Evolutionary conservation across 2,797 vertebrate species (phyloP).

Genomic region (Oryzias dopingdopingensis): DNA sequence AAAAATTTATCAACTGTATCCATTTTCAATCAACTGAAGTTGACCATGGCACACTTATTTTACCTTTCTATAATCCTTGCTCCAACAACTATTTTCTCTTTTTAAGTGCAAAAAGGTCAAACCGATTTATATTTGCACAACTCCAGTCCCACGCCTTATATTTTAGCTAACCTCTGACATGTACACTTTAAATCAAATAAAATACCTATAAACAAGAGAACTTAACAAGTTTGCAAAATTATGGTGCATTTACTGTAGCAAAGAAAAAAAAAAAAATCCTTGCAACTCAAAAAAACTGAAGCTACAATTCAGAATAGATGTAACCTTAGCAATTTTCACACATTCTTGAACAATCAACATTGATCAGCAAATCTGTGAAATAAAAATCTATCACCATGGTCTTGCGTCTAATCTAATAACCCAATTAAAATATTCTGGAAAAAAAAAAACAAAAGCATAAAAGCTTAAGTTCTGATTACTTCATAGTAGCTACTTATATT

Average conservation of each 20-base stretch:
- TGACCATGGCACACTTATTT: neutral
- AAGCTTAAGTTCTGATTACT: conserved; percentile 1
- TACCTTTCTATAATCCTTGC: too few species aligned
- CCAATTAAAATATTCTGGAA: neutral
- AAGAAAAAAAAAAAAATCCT: neutral
- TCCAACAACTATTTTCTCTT: neutral
- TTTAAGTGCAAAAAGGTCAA: conserved; percentile 5
- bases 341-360: conserved; percentile 6
- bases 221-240: conserved; percentile 36
- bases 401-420: neutral
- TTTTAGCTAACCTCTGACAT: too few species aligned
- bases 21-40: neutral
- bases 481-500: neutral
- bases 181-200: conserved; percentile 1
- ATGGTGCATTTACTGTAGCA: neutral
- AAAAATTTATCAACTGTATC: too few species aligned
- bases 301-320: conserved; percentile 9
- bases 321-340: conserved; percentile 2
- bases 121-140: too few species aligned
- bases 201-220: conserved; percentile 46
- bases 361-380: conserved; percentile 11
- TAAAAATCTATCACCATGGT: neutral
- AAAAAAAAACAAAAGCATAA: conserved; percentile 1
- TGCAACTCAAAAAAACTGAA: neutral
- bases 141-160: too few species aligned